Evolutionary conservation across 1,140 invertebrate genomes (phyloP), one percentile per base, ranked within the genome.

Genomic region (Dolichoris vasculosae): DNA sequence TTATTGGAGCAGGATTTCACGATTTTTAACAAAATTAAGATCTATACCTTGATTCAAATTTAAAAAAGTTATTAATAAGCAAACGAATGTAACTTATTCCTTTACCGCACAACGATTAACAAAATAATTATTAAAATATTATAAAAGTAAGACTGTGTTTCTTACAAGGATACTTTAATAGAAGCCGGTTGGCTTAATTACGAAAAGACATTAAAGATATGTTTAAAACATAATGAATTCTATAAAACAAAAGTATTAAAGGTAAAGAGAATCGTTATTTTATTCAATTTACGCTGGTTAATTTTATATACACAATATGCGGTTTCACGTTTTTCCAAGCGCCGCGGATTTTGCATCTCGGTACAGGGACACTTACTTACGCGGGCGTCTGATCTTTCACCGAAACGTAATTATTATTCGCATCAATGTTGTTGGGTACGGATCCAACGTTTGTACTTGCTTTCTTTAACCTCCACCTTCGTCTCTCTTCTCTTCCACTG

Each of bases 341-440:
- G 23, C 4, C 55, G 55, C 23, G 23, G 4, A 26, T 59, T 59
- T 59, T 9, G n/a, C n/a, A 23, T 55, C 8, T 30, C 17, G 17
- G 26, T n/a, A 48, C 3, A 46, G 67, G 67, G 13, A 69, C 35
- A 69, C 9, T 38, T 69, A 38, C 38, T 3, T n/a, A 4, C 23
- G 23, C 23, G 7, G 2, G 1, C 11, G 23, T 77, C 75, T 30
- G 75, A 77, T 55, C 46, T 51, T 55, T 55, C 30, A 55, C 75
- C 75, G 26, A 77, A 55, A 77, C 32, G 46, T 51, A 55, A 77
- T 48, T 77, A 32, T 77, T 55, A 55, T 77, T 77, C n/a, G n/a
- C 26, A 35, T 77, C 46, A 23, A 77, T 55, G 46, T 55, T 55
- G 11, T 7, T 43, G 69, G 23, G 3, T 17, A 38, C 6, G 38